Evolutionary conservation across 2,797 vertebrate species (phyloP).

Genomic region (Betta splendens): DNA sequence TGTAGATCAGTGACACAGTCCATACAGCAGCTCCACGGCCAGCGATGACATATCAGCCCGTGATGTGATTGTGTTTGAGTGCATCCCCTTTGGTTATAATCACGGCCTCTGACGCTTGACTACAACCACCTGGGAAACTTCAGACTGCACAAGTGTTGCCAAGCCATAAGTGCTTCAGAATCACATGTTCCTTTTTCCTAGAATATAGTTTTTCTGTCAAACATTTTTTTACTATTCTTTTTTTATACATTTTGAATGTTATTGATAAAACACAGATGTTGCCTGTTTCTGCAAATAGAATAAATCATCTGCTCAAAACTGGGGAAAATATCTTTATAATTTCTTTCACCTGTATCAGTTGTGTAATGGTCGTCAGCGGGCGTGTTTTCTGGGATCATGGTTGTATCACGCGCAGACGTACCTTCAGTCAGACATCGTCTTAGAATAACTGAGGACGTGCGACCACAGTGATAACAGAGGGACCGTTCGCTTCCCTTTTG

Average conservation of each 20-base stretch:
- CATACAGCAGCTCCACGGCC: slow-evolving; percentile 37
- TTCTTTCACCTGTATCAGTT: slow-evolving; percentile 61
- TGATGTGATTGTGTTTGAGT: slow-evolving; percentile 67
- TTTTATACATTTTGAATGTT: slow-evolving; percentile 79
- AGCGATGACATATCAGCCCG: slow-evolving; percentile 49
- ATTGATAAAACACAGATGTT: slow-evolving; percentile 83
- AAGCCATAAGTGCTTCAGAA: slow-evolving; percentile 73
- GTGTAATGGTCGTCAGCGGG: slow-evolving; percentile 45
- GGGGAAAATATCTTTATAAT: slow-evolving; percentile 59
- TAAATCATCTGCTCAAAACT: slow-evolving; percentile 79
- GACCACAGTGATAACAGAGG: slow-evolving; percentile 19
- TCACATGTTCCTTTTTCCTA: slow-evolving; percentile 64
- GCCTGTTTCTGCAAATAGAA: slow-evolving; percentile 79
- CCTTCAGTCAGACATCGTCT: slow-evolving; percentile 29
- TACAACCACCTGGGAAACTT: slow-evolving; percentile 76
- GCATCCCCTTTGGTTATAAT: slow-evolving; percentile 60
- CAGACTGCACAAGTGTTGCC: slow-evolving; percentile 66
- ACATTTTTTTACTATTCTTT: slow-evolving; percentile 47
- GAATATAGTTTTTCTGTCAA: slow-evolving; percentile 61
- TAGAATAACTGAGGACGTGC: slow-evolving; percentile 4
- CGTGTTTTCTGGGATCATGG: slow-evolving; percentile 38
- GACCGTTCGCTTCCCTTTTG: slow-evolving; percentile 19
- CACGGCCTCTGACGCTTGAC: slow-evolving; percentile 70
- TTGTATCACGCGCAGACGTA: slow-evolving; percentile 42
- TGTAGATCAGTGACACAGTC: slow-evolving; percentile 58